Evolutionary conservation across 2,113 vertebrate genomes (phyloP).

Genomic region (Actenoides hombroni): DNA sequence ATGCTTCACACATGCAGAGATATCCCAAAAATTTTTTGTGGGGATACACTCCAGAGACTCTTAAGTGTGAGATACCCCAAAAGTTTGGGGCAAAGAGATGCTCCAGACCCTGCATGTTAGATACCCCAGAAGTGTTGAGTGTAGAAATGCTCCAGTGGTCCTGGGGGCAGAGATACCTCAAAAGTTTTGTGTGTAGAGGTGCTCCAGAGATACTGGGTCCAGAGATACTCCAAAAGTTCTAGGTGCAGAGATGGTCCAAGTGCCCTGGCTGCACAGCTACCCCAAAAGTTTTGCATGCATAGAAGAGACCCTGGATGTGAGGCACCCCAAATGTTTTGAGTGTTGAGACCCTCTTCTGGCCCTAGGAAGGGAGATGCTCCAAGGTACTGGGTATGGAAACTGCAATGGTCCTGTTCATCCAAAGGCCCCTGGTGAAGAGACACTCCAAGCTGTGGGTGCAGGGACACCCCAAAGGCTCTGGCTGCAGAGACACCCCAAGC

Average conservation of each 20-base stretch:
- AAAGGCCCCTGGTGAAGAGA: neutral
- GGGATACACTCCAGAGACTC: neutral
- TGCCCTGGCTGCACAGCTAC: neutral
- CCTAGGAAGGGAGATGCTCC: neutral
- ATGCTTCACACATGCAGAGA: neutral
- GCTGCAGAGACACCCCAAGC: neutral
- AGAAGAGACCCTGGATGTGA: neutral
- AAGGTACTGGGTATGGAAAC: neutral
- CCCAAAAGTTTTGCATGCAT: neutral
- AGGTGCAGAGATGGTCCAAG: neutral
- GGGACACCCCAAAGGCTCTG: neutral
- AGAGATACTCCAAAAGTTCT: neutral
- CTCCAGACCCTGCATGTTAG: neutral
- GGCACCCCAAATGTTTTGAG: neutral
- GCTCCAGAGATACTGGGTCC: neutral
- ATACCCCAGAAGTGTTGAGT: neutral
- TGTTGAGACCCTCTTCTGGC: neutral
- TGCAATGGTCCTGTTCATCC: neutral
- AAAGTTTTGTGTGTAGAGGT: rapidly evolving
- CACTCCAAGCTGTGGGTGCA: neutral
- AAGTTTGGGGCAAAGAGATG: neutral
- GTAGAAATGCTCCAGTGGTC: neutral
- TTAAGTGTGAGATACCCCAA: neutral
- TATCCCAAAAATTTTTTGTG: neutral
- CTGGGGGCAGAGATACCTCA: neutral